Evolutionary conservation across 92 coral and sea anemone genomes (phyloP), one percentile per base, ranked within the genome.

Genomic region (Parazoanthus swiftii): DNA sequence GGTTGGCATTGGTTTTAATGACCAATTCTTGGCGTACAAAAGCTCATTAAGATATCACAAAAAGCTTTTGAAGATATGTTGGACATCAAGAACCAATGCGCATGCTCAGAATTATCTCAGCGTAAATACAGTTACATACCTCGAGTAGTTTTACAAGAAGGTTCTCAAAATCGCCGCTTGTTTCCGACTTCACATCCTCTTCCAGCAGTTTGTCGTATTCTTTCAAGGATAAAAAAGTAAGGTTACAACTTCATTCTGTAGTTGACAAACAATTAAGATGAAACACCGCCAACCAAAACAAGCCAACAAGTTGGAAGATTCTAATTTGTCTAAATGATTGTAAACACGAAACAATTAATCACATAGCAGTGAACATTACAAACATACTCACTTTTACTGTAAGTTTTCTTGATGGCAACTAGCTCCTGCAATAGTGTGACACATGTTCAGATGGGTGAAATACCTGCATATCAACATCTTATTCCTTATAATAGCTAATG

Each of bases 101-200:
- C 26, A 63, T 20, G 70, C 25, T 21, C 33, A 29, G 0, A 29
- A 29, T 29, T 29, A 29, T 29, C 33, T 29, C 33, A 33, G 8
- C 58, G 48, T 16, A 3, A 18, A 36, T 39, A 39, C 2, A 39
- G 42, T 39, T 15, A 85, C 25, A 77, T 51, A 96, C 98, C 95
- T 93, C 87, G 38, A 92, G 71, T 6, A 96, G 56, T 80, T 92
- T 91, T 51, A 96, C 90, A 8, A 96, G 90, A 50, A 96, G 88
- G 86, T 95, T 88, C 89, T 95, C 94, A 82, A 96, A 91, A 74
- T 96, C 92, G 8, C 98, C 96, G 39, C 96, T 85, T 29, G 98
- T 96, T 85, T 96, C 98, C 13, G 95, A 91, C 70, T 92, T 92
- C 48, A 96, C 81, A 18, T 90, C 98, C 14, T 88, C 89, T 73